Evolutionary conservation across 2,113 vertebrate genomes (phyloP), one percentile per base, ranked within the genome.

Genomic region (Burhinus bistriatus): DNA sequence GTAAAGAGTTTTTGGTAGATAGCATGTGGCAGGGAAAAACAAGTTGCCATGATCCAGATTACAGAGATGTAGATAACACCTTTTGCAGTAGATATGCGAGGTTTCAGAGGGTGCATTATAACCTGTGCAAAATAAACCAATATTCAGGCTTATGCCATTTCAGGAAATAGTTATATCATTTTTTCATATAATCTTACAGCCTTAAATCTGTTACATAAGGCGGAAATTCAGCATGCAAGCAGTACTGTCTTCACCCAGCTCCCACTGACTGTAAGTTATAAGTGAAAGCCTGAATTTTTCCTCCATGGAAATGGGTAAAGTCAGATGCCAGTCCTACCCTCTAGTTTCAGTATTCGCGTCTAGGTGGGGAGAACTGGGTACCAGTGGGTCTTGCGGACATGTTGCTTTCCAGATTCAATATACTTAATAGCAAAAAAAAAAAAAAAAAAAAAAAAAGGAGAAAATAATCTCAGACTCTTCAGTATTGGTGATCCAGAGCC

Each of bases 1-100:
- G 97, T 99, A 85, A 99, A 98, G 62, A 99, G 98, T 89, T 99
- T 99, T 96, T 99, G 99, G 96, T 99, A 99, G 98, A 99, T 99
- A 17, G 99, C 99, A 32, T 99, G 99, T 18, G 99, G 99, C 29
- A 99, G 98, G 16, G 99, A 99, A 94, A 99, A 99, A 94, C 98
- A 99, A 12, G 98, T 97, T 34, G 99, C 99, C 99, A 99, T 98
- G 77, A 99, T 97, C 99, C 99, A 99, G 92, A 99, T 99, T 66
- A 98, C 79, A 25, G 95, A 92, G 9, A 99, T 98, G 94, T 98
- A 99, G 71, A 98, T 73, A 30, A 98, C 88, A 5, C 99, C 99
- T 94, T 98, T 98, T 32, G 97, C 95, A 15, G 96, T 97, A 29
- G 99, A 98, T 98, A 99, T 98, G 71, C 99, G 98, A 47, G 99